Percentiles rank a stretch among this genome's conserved stretches.
These are phyloP conservation scores for Lampris incognitus DNA, from an alignment of 2,113 vertebrate genomes.

Conservation along the genomic window DNA sequence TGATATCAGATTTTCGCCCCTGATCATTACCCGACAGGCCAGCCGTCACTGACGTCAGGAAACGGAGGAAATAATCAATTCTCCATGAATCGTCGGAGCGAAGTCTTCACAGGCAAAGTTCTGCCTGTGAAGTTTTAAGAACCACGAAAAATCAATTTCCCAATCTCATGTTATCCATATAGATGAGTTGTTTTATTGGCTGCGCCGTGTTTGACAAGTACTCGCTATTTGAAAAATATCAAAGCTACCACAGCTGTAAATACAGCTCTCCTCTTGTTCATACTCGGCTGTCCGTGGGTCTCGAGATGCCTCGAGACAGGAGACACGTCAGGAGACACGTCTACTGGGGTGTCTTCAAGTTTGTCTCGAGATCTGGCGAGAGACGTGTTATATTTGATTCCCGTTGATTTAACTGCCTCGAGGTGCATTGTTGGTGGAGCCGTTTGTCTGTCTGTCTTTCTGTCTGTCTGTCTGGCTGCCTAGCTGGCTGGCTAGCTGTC, in stretches of 20 bases:
- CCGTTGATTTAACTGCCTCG: too few species aligned
- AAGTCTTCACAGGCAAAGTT: conserved; percentile 26
- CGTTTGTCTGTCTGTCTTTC: too few species aligned
- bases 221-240: conserved; percentile 27
- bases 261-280: not conserved
- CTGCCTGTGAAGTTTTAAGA: conserved; percentile 57
- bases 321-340: not conserved
- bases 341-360: too few species aligned
- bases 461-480: too few species aligned
- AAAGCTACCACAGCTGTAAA: conserved; percentile 19
- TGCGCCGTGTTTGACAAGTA: not conserved
- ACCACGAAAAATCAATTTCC: conserved; percentile 43
- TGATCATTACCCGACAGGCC: not conserved
- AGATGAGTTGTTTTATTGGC: not conserved
- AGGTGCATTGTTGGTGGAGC: too few species aligned
- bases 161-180: conserved; percentile 1
- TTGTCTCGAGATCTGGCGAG: too few species aligned
- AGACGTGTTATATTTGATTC: too few species aligned
- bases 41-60: conserved; percentile 11
- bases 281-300: not conserved
- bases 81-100: conserved; percentile 35
- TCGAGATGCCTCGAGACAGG: not conserved
- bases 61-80: conserved; percentile 40
- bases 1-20: too few species aligned
- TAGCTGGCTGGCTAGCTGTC: too few species aligned